These are phyloP conservation scores for Melanophora roralis DNA, from an alignment of 2,888 invertebrate species.

Conservation along the genomic window DNA sequence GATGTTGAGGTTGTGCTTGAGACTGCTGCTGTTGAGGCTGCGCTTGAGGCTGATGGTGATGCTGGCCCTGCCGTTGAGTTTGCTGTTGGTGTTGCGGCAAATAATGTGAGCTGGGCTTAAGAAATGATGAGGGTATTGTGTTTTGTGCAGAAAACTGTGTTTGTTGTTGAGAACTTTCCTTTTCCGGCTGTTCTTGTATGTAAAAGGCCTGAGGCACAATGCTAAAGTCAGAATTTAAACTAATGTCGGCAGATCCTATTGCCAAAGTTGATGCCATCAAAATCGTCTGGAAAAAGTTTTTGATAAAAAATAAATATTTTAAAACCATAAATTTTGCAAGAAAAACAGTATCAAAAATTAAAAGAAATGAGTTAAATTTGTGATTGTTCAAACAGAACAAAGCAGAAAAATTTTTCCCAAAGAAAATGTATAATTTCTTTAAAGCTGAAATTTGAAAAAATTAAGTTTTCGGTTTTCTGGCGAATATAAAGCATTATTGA, in stretches of 20 bases:
- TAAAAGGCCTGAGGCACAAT: neutral
- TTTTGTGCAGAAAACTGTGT: conserved; percentile 31
- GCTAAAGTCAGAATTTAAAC: conserved; percentile 67
- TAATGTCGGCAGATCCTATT: conserved; percentile 67
- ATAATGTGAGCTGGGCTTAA: conserved; percentile 65
- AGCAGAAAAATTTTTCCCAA: too few species aligned
- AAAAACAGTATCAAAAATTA: too few species aligned
- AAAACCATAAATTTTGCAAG: too few species aligned
- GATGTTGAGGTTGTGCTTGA: conserved; percentile 62
- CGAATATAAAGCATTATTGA: too few species aligned
- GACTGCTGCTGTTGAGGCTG: conserved; percentile 54
- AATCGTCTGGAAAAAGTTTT: conserved; percentile 67
- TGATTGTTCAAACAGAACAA: too few species aligned
- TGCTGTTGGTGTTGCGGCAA: conserved; percentile 61
- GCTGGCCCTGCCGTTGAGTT: conserved; percentile 62
- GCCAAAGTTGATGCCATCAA: conserved; percentile 65
- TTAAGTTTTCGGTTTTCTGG: too few species aligned
- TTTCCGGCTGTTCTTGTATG: conserved; percentile 4
- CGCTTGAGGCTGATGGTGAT: too few species aligned
- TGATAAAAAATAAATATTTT: neutral
- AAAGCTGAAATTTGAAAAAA: too few species aligned
- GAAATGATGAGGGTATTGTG: conserved; percentile 33
- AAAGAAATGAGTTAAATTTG: too few species aligned
- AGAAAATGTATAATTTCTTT: too few species aligned
- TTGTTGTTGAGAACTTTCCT: conserved; percentile 55